Base-by-base conservation (phyloP, 2,888 invertebrate species). In the Xylota sylvarum region DNA sequence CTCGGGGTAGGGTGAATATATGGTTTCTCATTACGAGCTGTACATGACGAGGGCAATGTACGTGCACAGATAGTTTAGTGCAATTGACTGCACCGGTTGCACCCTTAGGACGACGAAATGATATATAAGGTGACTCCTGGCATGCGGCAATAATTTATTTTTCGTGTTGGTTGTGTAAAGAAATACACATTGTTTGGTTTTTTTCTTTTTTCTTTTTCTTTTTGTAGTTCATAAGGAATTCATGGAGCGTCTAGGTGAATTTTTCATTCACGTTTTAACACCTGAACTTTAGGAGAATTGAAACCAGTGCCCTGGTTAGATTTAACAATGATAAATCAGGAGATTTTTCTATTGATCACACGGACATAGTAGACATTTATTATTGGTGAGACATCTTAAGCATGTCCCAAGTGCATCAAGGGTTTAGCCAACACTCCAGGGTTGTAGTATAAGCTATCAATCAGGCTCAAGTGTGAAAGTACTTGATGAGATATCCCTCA, bases 81-180 rank as follows among this genome's bases (percentile, higher is more conserved):
- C 55, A 65, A 65, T 76, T 56, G 17, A n/a, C 17, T 76, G 76
- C 76, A 76, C 56, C 65, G 35, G 56, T 76, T 56, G 64, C 65
- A 55, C 10, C 74, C 55, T 56, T 46, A 19, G 74, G 43, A 56
- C 43, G 35, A 65, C 65, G 56, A 65, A 76, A 65, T 76, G 65
- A 76, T 56, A 56, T 52, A 76, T 65, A 43, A 23, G 55, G 55
- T 56, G 14, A 14, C 46, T 46, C 55, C 32, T 65, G 35, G 62
- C 65, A 65, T 76, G 46, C 27, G 55, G 46, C 65, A 65, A 65
- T 65, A 50, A 65, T 65, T 50, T 35, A 9, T 35, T 6, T 6
- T 19, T 23, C 32, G 19, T 17, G 19, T 35, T 4, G 23, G 65
- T 35, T 50, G 35, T 48, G 64, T 23, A 32, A 10, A 19, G 12